phyloP scores from a whole-genome alignment of 2,888 invertebrate genomes.

The Temnothorax rugatulus region DNA sequence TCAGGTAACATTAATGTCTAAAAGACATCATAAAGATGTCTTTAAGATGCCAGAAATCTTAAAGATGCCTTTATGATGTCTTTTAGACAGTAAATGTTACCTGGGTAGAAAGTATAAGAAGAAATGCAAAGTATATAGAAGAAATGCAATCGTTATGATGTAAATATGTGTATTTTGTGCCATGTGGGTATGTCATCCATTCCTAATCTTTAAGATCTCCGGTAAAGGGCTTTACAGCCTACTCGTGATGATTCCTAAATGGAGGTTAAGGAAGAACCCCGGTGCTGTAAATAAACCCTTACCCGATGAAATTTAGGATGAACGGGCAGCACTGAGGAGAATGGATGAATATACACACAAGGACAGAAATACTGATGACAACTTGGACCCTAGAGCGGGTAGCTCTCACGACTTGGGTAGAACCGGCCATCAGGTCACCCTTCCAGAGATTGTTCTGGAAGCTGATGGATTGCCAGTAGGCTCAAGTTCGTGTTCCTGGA shows the following conservation, averaged over 20 bases:
- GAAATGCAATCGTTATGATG: constrained; percentile 7
- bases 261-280: neutral
- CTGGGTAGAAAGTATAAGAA: neutral
- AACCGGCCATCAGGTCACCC: constrained; percentile 15
- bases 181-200: constrained; percentile 16
- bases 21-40: too few species aligned
- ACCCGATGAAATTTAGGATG: constrained; percentile 27
- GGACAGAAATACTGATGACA: constrained; percentile 5
- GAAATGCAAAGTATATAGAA: neutral
- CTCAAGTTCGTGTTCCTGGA: constrained; percentile 13
- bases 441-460: constrained; percentile 20
- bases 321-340: constrained; percentile 20
- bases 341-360: constrained; percentile 7
- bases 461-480: constrained; percentile 16
- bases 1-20: too few species aligned
- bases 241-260: constrained; percentile 26
- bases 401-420: constrained; percentile 18
- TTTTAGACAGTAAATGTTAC: too few species aligned
- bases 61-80: too few species aligned
- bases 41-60: too few species aligned
- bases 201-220: constrained; percentile 1
- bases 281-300: constrained; percentile 25
- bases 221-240: constrained; percentile 17
- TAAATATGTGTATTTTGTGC: constrained; percentile 8
- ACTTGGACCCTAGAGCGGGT: constrained; percentile 22